These are phyloP conservation scores for Leptarthrus brevirostris DNA, from an alignment of 2,888 invertebrate genomes.

Conservation along the genomic window DNA sequence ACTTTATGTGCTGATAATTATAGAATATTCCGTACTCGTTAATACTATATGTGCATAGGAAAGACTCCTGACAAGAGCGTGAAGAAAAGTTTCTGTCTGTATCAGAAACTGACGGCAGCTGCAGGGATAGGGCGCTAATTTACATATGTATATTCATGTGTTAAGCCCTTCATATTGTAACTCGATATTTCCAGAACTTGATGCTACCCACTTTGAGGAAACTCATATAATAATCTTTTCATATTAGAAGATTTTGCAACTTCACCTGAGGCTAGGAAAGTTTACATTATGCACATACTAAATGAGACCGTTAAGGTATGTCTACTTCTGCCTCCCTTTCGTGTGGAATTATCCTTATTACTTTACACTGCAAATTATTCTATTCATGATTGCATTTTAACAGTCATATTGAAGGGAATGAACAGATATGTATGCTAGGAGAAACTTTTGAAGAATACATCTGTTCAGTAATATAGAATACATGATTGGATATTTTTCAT, in stretches of 20 bases:
- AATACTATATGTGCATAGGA: neutral
- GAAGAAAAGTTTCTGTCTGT: neutral
- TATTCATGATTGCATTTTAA: constrained; percentile 32
- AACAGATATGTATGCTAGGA: no score
- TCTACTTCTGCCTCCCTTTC: neutral
- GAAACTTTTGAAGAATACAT: no score
- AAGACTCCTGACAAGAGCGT: neutral
- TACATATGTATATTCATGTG: constrained; percentile 10
- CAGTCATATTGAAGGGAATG: constrained; percentile 24
- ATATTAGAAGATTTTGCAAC: constrained; percentile 33
- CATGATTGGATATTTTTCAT: no score
- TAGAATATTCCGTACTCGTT: constrained; percentile 3
- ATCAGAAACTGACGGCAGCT: neutral
- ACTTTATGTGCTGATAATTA: constrained; percentile 20
- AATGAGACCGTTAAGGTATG: constrained; percentile 23
- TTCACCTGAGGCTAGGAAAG: constrained; percentile 39
- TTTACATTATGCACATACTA: constrained; percentile 43
- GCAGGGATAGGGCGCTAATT: constrained; percentile 2
- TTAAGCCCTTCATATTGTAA: constrained; percentile 25
- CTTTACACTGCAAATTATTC: constrained; percentile 21
- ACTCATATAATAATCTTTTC: constrained; percentile 44
- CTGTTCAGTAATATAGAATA: no score
- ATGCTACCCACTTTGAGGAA: constrained; percentile 8
- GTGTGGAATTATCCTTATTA: constrained; percentile 29
- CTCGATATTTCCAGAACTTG: constrained; percentile 18